A percentile compares a stretch with the other conserved stretches of the same genome.
phyloP scores from a whole-genome alignment of 2,797 vertebrate species.

The Lagodon rhomboides region DNA sequence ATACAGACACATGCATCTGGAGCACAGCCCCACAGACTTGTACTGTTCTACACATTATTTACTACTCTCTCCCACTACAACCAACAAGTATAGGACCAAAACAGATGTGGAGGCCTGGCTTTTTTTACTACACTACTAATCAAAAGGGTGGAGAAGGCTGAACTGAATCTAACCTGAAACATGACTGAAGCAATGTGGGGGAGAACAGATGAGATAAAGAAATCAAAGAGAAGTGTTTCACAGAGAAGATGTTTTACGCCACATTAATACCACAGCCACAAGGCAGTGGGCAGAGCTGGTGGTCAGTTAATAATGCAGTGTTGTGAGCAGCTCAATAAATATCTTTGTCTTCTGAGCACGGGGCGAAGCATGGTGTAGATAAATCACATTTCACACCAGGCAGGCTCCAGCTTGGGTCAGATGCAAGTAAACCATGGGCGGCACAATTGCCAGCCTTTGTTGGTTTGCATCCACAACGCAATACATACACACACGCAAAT shows the following conservation, averaged over 20 bases:
- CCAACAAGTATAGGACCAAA: constrained; percentile 23
- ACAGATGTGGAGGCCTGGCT: constrained; percentile 39
- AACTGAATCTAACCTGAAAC: constrained; percentile 41
- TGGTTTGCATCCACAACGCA: constrained; percentile 56
- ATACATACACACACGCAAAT: constrained; percentile 63
- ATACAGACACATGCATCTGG: constrained; percentile 34
- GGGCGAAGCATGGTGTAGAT: constrained; percentile 65
- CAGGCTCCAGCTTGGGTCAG: constrained; percentile 70
- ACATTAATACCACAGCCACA: constrained; percentile 50
- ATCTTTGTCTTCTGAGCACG: constrained; percentile 78
- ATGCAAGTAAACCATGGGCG: constrained; percentile 66
- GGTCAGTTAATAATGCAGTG: constrained; percentile 71
- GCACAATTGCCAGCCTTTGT: constrained; percentile 74
- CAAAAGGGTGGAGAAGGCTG: constrained; percentile 44
- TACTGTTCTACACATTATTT: constrained; percentile 35
- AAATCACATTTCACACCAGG: constrained; percentile 86
- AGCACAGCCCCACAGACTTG: constrained; percentile 6
- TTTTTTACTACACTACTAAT: constrained; percentile 61
- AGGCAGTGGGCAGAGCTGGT: constrained; percentile 60
- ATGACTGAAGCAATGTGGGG: constrained; percentile 9
- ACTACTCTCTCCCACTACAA: constrained; percentile 35
- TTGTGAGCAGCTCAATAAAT: constrained; percentile 81
- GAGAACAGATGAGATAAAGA: constrained; percentile 8
- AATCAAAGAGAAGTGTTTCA: constrained; percentile 12
- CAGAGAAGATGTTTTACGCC: constrained; percentile 29